Evolutionary conservation across 2,113 vertebrate genomes (phyloP), one percentile per base, ranked within the genome.

Genomic region (Noctilio leporinus): DNA sequence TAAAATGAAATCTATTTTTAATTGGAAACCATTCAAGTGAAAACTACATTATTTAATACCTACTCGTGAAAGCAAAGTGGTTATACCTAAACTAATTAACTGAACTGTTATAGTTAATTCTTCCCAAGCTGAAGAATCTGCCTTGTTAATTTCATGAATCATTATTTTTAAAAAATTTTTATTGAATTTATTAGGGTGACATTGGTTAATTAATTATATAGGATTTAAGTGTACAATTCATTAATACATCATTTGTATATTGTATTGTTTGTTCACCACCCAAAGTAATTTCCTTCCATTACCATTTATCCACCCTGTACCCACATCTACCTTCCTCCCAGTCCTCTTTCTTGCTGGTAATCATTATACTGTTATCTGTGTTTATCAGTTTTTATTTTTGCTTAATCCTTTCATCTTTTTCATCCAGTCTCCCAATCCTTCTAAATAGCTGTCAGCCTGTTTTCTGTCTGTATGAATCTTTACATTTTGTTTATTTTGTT

Each of bases 41-140:
- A 95, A 97, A 98, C 95, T 95, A 89, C 62, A 98, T 97, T 97
- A 96, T 81, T 98, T 94, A 97, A 85, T 89, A 15, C 62, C 94
- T 96, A 94, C 85, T 82, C 91, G 77, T 73, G 97, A 96, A 93
- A 96, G 40, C 35, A 62, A 84, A 86, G 87, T 97, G 47, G 67
- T 96, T 97, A 96, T 96, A 84, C 80, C 94, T 97, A 94, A 97
- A 97, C 93, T 62, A 94, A 97, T 96, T 91, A 98, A 92, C 78
- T 87, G 92, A 96, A 97, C 98, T 96, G 86, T 70, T 91, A 95
- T 93, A 94, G 69, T 94, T 84, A 30, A 94, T 81, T 97, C 90
- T 96, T 90, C 51, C 57, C 93, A 89, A 94, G 49, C 51, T 96
- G 80, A 45, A 93, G 95, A 92, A 89, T 96, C 95, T 96, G 75